Base-by-base conservation (phyloP, 2,113 vertebrate genomes). In the Machaerirhynchus nigripectus region DNA sequence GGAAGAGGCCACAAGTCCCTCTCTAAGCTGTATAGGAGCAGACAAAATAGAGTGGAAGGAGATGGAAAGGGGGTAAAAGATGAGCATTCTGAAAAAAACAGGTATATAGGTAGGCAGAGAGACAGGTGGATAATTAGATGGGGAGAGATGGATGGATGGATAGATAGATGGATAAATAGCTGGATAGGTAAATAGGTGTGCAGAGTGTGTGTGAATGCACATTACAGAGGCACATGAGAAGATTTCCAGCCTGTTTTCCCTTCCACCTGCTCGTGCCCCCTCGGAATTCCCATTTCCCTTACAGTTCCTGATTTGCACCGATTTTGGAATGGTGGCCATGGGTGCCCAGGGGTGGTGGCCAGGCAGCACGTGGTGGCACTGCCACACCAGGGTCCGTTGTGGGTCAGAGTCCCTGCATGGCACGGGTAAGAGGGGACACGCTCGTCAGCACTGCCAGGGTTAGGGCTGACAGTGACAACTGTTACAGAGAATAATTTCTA, bases 391-490 rank as follows among this genome's bases (percentile, higher is more conserved):
- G 7, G 37, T 16, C 59, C 37, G 3, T 1, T 6, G 27, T 20
- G 22, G 37, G 15, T 28, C 5, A 2, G 26, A 28, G 76, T 50
- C 60, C 47, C 47, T 40, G 47, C n/a, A 11, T 2, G 17, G 46
- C 55, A 53, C n/a, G 47, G 78, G 4, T 31, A 1, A 83, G 70
- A 76, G 78, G 40, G 30, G 31, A 63, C 31, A 55, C 30, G 15
- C 27, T 35, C 27, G 1, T 8, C 61, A 55, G 30, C 61, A 47
- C 24, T 0, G 0, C 70, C 63, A 24, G 49, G 35, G 9, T 31
- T 37, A 33, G 35, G 67, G 55, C 70, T 17, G 75, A 67, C 92
- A 52, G 4, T 19, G 55, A 47, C 63, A n/a, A 18, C 17, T 80
- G 46, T 13, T 22, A 28, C 13, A 81, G 79, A 17, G 0, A 33